phyloP scores from a whole-genome alignment of 2,113 vertebrate species.

The Zapornia atra region DNA sequence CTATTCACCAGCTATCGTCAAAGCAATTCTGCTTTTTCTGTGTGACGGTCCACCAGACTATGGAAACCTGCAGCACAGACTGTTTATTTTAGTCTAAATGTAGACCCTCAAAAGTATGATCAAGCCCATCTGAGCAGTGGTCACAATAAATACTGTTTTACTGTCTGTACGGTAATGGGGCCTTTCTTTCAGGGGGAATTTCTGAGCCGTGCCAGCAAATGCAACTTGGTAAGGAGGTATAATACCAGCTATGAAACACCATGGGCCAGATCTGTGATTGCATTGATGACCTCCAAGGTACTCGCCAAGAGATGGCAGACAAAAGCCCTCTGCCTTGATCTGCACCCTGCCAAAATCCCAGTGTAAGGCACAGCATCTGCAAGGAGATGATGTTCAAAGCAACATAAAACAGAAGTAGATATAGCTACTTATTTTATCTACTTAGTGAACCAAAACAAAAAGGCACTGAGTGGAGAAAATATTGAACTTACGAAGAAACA shows the following conservation, averaged over 20 bases:
- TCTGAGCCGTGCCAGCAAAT: constrained; percentile 40
- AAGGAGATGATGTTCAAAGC: background rate
- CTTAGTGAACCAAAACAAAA: background rate
- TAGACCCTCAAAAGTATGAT: constrained; percentile 37
- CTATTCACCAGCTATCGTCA: constrained; percentile 51
- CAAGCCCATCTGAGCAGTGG: background rate
- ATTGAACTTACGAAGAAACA: background rate
- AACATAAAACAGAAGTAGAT: background rate
- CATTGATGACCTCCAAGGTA: background rate
- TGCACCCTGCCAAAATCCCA: background rate
- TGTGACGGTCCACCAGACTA: constrained; percentile 40
- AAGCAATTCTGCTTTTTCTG: constrained; percentile 66
- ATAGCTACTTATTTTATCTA: background rate
- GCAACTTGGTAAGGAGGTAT: background rate
- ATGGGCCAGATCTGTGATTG: background rate
- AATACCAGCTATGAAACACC: background rate
- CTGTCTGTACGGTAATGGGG: constrained; percentile 16
- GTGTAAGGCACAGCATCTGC: rapidly evolving
- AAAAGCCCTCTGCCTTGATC: background rate
- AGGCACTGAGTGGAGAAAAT: background rate
- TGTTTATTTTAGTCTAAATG: constrained; percentile 48
- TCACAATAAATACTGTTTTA: constrained; percentile 26
- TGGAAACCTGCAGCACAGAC: constrained; percentile 47
- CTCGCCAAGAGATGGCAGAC: background rate
- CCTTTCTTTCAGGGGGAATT: constrained; percentile 16